Evolutionary conservation across 2,888 invertebrate species (phyloP).

Genomic region (Nomada lathburiana): DNA sequence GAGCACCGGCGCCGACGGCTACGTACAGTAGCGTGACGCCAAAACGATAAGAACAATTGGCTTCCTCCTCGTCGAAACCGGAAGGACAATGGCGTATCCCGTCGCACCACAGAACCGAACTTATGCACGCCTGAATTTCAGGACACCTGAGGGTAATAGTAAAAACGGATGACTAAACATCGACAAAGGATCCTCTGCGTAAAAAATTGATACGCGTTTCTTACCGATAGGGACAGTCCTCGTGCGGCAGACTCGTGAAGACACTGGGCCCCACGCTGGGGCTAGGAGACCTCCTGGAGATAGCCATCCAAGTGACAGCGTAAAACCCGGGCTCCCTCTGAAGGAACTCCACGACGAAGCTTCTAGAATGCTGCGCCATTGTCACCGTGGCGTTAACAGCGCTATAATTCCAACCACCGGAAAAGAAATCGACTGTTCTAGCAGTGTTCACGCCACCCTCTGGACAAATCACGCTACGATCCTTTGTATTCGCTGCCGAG

Average conservation of each 20-base stretch:
- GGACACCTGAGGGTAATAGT: constrained; percentile 87
- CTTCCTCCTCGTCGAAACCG: constrained; percentile 92
- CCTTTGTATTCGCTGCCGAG: constrained; percentile 88
- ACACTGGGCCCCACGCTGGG: constrained; percentile 70
- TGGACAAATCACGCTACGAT: constrained; percentile 89
- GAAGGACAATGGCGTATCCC: constrained; percentile 92
- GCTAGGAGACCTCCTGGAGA: constrained; percentile 88
- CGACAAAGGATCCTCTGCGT: background rate
- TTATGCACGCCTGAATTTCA: constrained; percentile 92
- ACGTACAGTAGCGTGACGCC: constrained; percentile 89
- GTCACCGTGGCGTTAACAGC: constrained; percentile 67
- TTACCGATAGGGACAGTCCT: constrained; percentile 90
- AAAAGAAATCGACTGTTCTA: constrained; percentile 88
- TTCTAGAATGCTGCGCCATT: constrained; percentile 86
- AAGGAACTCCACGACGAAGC: constrained; percentile 91
- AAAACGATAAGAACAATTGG: constrained; percentile 90
- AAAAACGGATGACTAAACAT: no score
- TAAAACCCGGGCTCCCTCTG: constrained; percentile 91
- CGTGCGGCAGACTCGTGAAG: constrained; percentile 79
- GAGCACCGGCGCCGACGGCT: constrained; percentile 88
- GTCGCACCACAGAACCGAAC: constrained; percentile 92
- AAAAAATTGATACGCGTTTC: background rate
- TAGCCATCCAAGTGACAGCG: constrained; percentile 91
- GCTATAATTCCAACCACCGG: constrained; percentile 88
- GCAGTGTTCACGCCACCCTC: constrained; percentile 78